phyloP scores from a whole-genome alignment of 2,888 invertebrate species.

The Phorcus lineatus region DNA sequence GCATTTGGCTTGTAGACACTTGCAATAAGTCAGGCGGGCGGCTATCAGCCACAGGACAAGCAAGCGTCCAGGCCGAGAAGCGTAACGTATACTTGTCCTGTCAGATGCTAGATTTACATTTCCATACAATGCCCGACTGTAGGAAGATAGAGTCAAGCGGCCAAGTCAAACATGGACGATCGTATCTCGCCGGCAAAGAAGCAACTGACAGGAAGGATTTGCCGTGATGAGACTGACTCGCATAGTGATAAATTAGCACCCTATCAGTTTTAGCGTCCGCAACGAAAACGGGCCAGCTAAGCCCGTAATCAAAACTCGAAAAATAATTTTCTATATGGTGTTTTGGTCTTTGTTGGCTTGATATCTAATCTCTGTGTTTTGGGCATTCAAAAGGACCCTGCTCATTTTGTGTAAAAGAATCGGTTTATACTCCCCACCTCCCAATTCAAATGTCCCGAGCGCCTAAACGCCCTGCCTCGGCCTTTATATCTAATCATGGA shows the following conservation, averaged over 20 bases:
- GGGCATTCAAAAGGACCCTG: not conserved
- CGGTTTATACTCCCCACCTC: not conserved
- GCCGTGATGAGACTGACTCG: not conserved
- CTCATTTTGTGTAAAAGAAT: constrained; percentile 16
- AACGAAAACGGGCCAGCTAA: not conserved
- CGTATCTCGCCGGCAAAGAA: constrained; percentile 1
- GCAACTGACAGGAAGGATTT: constrained; percentile 12
- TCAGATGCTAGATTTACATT: constrained; percentile 19
- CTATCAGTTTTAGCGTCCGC: not conserved
- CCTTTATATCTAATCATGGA: constrained; percentile 21
- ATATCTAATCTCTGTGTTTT: constrained; percentile 9
- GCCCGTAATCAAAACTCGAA: constrained; percentile 18
- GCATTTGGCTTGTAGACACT: not conserved
- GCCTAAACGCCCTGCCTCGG: constrained; percentile 1
- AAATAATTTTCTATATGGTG: constrained; percentile 18
- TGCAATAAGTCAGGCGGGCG: not conserved
- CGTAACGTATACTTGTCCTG: constrained; percentile 8
- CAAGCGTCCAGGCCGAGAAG: constrained; percentile 5
- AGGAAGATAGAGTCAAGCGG: not conserved
- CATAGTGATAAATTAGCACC: constrained; percentile 12
- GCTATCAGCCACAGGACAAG: not conserved
- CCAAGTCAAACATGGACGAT: not conserved
- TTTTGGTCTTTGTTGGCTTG: constrained; percentile 14
- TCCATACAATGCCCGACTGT: not conserved
- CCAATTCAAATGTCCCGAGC: not conserved